Evolutionary conservation across 2,888 invertebrate genomes (phyloP).

Genomic region (Amaurobius ferox): DNA sequence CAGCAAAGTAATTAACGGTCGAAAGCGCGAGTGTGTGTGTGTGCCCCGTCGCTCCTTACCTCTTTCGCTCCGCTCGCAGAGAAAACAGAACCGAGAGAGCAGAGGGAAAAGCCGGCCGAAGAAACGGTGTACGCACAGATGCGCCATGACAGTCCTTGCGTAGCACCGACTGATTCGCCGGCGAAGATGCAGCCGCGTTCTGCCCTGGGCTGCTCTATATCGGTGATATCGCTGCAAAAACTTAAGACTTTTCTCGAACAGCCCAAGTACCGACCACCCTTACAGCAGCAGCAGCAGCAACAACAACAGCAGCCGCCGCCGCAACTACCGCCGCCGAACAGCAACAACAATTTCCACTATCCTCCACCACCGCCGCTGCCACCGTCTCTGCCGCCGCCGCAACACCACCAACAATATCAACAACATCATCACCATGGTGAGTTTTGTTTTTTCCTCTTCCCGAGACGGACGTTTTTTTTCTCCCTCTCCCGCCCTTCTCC

Average conservation of each 20-base stretch:
- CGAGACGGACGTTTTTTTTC: not conserved
- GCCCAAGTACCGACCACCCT: constrained; percentile 73
- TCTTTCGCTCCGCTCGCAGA: constrained; percentile 24
- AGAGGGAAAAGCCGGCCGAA: constrained; percentile 24
- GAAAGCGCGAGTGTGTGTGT: constrained; percentile 57
- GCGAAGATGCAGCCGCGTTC: constrained; percentile 70
- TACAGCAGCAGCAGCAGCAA: constrained; percentile 57
- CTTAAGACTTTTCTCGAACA: constrained; percentile 74
- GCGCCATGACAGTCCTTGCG: constrained; percentile 67
- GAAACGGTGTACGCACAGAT: constrained; percentile 28
- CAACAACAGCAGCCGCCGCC: constrained; percentile 41
- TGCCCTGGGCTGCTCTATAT: constrained; percentile 66
- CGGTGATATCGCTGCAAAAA: constrained; percentile 74
- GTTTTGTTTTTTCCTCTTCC: not conserved
- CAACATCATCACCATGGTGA: constrained; percentile 72
- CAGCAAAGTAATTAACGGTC: constrained; percentile 72
- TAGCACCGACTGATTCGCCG: constrained; percentile 3
- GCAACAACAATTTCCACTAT: constrained; percentile 45
- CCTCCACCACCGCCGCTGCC: constrained; percentile 43
- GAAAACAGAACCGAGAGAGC: constrained; percentile 22
- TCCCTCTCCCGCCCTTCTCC: constrained; percentile 7
- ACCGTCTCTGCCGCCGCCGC: constrained; percentile 29
- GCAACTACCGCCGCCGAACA: constrained; percentile 30
- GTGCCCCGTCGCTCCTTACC: constrained; percentile 38
- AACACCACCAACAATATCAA: constrained; percentile 54